These are phyloP conservation scores for Diaprepes abbreviatus DNA, from an alignment of 2,888 invertebrate genomes.

Conservation along the genomic window DNA sequence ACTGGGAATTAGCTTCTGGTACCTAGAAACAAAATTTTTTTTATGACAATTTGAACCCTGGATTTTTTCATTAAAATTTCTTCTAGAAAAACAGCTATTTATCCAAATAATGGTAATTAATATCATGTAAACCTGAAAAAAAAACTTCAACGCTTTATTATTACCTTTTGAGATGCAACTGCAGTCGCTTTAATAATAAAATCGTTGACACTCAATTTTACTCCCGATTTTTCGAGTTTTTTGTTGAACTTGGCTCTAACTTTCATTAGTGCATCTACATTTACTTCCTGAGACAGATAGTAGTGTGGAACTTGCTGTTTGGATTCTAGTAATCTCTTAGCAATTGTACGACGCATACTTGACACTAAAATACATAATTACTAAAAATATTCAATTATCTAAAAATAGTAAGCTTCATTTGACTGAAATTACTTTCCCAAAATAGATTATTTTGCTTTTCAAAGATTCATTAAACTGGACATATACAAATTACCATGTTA, in stretches of 20 bases:
- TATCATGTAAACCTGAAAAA: no score
- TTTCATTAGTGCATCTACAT: conserved; percentile 84
- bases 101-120: no score
- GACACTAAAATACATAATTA: conserved; percentile 77
- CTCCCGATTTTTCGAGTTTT: conserved; percentile 80
- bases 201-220: conserved; percentile 96
- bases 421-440: no score
- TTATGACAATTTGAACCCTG: no score
- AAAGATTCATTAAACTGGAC: no score
- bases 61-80: no score
- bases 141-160: no score
- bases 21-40: conserved; percentile 67
- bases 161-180: conserved; percentile 81
- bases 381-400: no score
- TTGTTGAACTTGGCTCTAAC: conserved; percentile 86
- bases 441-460: no score
- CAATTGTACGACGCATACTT: conserved; percentile 89
- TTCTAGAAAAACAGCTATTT: no score
- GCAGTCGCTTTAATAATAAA: conserved; percentile 96
- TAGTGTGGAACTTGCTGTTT: conserved; percentile 98
- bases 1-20: conserved; percentile 94
- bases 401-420: no score
- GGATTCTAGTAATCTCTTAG: conserved; percentile 88
- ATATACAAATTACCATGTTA: no score
- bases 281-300: conserved; percentile 89